Evolutionary conservation across 2,113 vertebrate genomes (phyloP).

Genomic region (Bubo scandiacus): DNA sequence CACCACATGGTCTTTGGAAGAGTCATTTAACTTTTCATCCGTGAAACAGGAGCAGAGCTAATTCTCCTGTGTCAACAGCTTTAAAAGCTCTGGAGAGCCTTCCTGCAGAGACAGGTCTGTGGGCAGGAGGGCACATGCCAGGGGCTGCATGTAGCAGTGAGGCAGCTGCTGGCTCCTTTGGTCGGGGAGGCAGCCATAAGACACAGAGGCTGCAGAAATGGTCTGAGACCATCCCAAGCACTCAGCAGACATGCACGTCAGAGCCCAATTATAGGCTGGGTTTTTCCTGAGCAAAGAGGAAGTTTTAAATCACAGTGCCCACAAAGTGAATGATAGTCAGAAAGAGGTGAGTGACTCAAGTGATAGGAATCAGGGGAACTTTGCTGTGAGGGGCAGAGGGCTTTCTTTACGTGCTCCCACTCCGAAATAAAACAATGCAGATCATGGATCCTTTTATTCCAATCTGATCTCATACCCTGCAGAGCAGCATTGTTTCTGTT

Average conservation of each 20-base stretch:
- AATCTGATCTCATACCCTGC: constrained; percentile 29
- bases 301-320: constrained; percentile 46
- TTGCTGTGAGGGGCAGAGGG: not conserved
- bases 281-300: constrained; percentile 48
- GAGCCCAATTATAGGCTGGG: constrained; percentile 5
- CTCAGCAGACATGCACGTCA: not conserved
- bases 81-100: not conserved
- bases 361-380: not conserved
- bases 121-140: not conserved
- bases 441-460: constrained; percentile 34
- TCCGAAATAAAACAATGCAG: constrained; percentile 19
- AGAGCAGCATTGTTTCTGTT: constrained; percentile 48
- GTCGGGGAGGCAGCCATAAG: not conserved
- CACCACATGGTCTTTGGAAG: not conserved
- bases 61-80: not conserved
- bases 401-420: not conserved
- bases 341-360: constrained; percentile 39
- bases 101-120: not conserved
- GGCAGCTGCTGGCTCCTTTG: not conserved
- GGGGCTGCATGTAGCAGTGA: not conserved
- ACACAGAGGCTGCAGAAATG: not conserved
- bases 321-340: not conserved
- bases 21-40: constrained; percentile 1
- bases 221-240: not conserved
- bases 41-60: constrained; percentile 4